A percentile compares a stretch with the other conserved stretches of the same genome.
Conservation (phyloP, 2,113 vertebrate species). For the Psophia crepitans region DNA sequence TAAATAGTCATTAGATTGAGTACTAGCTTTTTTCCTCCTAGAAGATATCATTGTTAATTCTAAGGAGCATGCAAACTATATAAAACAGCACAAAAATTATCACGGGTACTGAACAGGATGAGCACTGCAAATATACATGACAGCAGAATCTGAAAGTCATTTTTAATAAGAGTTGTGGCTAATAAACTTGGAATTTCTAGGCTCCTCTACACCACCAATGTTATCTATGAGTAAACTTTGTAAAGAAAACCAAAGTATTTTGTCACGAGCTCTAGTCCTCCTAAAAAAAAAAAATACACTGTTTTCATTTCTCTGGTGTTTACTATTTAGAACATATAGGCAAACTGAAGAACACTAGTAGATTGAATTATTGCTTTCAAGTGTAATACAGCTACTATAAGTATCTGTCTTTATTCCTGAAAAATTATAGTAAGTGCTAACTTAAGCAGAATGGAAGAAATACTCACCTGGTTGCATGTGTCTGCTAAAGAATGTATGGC, state of each 20-base stretch:
- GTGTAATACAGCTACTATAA: neutral
- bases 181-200: neutral
- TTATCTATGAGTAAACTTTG: neutral
- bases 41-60: neutral
- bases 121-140: neutral
- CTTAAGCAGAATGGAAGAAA: neutral
- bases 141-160: neutral
- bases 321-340: neutral
- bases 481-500: conserved; percentile 97
- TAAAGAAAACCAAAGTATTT: neutral
- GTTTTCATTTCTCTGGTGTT: neutral
- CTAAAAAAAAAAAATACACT: neutral
- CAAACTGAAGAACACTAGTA: neutral
- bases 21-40: neutral
- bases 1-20: neutral
- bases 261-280: neutral
- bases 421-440: neutral
- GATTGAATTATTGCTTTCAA: neutral
- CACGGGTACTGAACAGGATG: neutral
- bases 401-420: neutral
- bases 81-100: neutral
- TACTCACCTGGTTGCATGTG: conserved; percentile 92
- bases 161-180: neutral
- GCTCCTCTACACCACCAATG: neutral
- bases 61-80: neutral